Conservation (phyloP, 2,797 vertebrate species). For the Gadopsis bispinosus region DNA sequence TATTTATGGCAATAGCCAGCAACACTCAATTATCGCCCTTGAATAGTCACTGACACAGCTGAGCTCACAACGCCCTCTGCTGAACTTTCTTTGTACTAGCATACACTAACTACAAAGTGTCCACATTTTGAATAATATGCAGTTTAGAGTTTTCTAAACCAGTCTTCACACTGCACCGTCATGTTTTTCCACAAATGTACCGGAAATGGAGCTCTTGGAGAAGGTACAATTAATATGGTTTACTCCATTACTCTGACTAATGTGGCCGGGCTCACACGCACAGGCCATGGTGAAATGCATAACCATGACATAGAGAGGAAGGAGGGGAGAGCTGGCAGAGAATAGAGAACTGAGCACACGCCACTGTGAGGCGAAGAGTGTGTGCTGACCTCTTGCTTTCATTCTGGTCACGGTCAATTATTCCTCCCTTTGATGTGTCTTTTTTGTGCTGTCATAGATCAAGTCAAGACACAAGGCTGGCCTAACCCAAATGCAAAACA, state of each 20-base stretch:
- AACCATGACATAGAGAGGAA: constrained; percentile 25
- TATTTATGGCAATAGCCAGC: not conserved
- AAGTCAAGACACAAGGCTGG: constrained; percentile 49
- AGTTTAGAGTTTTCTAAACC: not conserved
- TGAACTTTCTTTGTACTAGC: too few species aligned
- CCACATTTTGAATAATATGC: not conserved
- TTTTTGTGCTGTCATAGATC: constrained; percentile 56
- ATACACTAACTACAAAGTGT: too few species aligned
- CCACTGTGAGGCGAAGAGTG: constrained; percentile 30
- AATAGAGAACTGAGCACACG: constrained; percentile 22
- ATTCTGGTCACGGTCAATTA: constrained; percentile 66
- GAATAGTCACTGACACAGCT: not conserved
- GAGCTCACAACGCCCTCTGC: too few species aligned
- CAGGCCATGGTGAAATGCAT: constrained; percentile 35
- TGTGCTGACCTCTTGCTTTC: constrained; percentile 68
- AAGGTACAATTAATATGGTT: constrained; percentile 14
- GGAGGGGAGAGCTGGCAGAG: constrained; percentile 18
- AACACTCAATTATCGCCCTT: not conserved
- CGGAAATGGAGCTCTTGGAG: not conserved
- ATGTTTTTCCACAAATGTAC: not conserved
- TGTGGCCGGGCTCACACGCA: constrained; percentile 19
- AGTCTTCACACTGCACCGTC: not conserved
- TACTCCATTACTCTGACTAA: constrained; percentile 17
- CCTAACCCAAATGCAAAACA: constrained; percentile 52
- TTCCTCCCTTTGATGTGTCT: constrained; percentile 72